Evolutionary conservation across 2,888 invertebrate genomes (phyloP).

Genomic region (Volucella zonaria): DNA sequence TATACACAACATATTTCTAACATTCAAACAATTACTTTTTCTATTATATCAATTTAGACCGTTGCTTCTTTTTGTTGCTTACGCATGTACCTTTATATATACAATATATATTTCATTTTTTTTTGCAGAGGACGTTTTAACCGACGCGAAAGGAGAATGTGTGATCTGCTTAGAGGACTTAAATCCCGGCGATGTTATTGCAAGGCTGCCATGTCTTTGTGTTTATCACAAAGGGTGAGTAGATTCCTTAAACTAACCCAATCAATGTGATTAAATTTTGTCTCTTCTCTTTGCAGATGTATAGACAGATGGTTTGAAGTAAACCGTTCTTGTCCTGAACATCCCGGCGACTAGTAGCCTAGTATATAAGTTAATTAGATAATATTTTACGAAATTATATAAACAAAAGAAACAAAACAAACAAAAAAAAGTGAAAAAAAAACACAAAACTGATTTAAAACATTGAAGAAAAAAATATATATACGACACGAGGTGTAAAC

Average conservation of each 20-base stretch:
- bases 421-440: slow-evolving; percentile 12
- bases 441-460: slow-evolving; percentile 45
- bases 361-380: slow-evolving; percentile 76
- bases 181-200: slow-evolving; percentile 97
- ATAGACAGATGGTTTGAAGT: slow-evolving; percentile 99
- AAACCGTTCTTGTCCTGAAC: slow-evolving; percentile 99
- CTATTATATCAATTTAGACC: neutral
- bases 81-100: neutral
- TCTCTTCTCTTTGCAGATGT: slow-evolving; percentile 87
- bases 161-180: slow-evolving; percentile 99
- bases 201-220: slow-evolving; percentile 99
- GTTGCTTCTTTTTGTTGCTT: neutral
- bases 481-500: slow-evolving; percentile 72
- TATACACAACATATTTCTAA: too few species aligned
- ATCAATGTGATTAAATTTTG: slow-evolving; percentile 8
- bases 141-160: slow-evolving; percentile 98
- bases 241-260: neutral
- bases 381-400: slow-evolving; percentile 72
- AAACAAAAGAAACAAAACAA: slow-evolving; percentile 27
- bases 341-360: slow-evolving; percentile 93
- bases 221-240: slow-evolving; percentile 98
- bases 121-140: slow-evolving; percentile 96
- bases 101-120: neutral
- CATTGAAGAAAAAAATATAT: slow-evolving; percentile 18
- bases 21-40: neutral